Percentiles rank a stretch among this genome's conserved stretches.
Conservation (phyloP, 2,797 vertebrate species). For the Malacoraja senta region DNA sequence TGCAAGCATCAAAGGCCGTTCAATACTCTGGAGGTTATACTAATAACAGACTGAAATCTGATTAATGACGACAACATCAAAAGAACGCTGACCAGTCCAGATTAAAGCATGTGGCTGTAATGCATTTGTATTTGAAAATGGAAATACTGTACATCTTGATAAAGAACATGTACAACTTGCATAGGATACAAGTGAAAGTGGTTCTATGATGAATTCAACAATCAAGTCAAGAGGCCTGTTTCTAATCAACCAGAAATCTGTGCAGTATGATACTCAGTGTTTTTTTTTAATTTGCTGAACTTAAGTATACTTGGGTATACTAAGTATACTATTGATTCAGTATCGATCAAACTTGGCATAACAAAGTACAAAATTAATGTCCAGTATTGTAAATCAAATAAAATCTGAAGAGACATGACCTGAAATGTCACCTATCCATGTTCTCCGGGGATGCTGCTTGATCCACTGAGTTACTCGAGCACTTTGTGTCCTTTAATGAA, state of each 20-base stretch:
- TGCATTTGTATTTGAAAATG: neutral
- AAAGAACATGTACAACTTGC: neutral
- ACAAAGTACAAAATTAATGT: neutral
- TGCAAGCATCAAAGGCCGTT: conserved; percentile 2
- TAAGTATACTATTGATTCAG: neutral
- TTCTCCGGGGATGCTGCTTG: no score
- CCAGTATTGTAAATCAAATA: neutral
- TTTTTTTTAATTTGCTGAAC: neutral
- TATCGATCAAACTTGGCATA: neutral
- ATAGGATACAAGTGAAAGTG: conserved; percentile 12
- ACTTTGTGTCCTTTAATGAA: neutral
- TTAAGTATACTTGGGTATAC: neutral
- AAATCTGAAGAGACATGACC: no score
- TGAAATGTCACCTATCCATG: no score
- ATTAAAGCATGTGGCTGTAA: conserved; percentile 17
- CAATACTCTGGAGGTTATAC: neutral
- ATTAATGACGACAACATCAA: conserved; percentile 20
- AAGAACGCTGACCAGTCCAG: neutral
- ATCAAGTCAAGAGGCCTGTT: neutral
- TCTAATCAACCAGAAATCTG: neutral
- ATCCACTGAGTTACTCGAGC: no score
- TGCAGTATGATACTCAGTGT: neutral
- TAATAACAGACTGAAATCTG: conserved; percentile 16
- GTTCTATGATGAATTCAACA: neutral
- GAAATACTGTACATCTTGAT: conserved; percentile 15